Evolutionary conservation across 1,140 invertebrate genomes (phyloP).

Genomic region (Anthonomus grandis): DNA sequence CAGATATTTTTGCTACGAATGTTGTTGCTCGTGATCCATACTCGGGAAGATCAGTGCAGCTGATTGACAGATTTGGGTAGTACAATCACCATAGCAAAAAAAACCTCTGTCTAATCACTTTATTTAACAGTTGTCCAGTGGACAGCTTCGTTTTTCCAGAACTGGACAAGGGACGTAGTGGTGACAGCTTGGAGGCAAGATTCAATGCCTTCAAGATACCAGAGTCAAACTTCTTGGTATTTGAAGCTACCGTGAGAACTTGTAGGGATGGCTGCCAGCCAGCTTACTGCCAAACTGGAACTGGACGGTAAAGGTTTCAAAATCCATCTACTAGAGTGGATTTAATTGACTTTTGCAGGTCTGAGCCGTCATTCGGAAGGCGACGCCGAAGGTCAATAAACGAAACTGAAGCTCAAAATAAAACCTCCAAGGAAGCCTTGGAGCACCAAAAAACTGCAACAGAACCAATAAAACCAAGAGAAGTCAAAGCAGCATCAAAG

Average conservation of each 20-base stretch:
- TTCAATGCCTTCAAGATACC: slow-evolving; percentile 95
- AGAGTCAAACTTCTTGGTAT: slow-evolving; percentile 90
- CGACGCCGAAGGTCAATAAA: slow-evolving; percentile 58
- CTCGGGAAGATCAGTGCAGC: slow-evolving; percentile 80
- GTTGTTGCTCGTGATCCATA: slow-evolving; percentile 92
- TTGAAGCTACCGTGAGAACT: slow-evolving; percentile 86
- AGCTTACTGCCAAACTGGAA: slow-evolving; percentile 64
- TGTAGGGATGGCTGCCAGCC: slow-evolving; percentile 87
- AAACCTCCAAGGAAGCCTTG: neutral
- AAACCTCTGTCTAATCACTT: neutral
- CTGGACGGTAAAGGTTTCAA: slow-evolving; percentile 27
- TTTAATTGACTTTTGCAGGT: slow-evolving; percentile 45
- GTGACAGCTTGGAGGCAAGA: slow-evolving; percentile 82
- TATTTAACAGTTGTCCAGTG: slow-evolving; percentile 74
- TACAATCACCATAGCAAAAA: slow-evolving; percentile 16
- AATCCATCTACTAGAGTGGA: neutral
- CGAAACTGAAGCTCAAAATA: slow-evolving; percentile 41
- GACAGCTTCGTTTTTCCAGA: slow-evolving; percentile 91
- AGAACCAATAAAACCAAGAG: neutral
- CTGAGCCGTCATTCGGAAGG: slow-evolving; percentile 63
- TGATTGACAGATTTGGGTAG: slow-evolving; percentile 87
- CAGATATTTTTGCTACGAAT: slow-evolving; percentile 90
- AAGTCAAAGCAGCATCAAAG: neutral
- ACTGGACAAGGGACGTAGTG: slow-evolving; percentile 77
- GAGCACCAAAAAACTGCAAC: neutral